phyloP scores from a whole-genome alignment of 2,888 invertebrate species.

The Pseudococcus viburni region DNA sequence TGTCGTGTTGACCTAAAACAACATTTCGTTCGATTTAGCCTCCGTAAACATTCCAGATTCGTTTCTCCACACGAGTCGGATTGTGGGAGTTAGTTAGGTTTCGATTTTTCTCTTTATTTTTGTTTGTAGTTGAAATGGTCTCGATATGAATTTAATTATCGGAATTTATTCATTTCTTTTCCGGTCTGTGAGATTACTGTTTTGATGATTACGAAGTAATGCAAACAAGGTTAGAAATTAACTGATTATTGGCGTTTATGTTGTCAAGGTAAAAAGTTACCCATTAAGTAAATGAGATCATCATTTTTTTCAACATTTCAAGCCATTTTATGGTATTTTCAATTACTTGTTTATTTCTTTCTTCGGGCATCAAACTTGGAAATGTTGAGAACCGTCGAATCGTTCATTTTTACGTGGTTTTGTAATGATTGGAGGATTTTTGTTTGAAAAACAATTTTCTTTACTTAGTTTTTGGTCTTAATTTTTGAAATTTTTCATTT shows the following conservation, averaged over 20 bases:
- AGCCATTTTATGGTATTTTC: not conserved
- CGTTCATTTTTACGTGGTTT: too few relatives aligned
- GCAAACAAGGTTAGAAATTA: not conserved
- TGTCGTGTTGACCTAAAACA: not conserved
- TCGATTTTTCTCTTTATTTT: not conserved
- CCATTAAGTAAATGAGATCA: constrained; percentile 34
- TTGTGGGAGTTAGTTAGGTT: not conserved
- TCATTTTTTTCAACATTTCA: not conserved
- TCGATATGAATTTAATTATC: not conserved
- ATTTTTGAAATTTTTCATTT: too few relatives aligned
- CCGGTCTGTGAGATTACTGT: not conserved
- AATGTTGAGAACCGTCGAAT: too few relatives aligned
- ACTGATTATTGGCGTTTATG: not conserved
- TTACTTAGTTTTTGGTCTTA: too few relatives aligned
- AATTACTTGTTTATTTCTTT: too few relatives aligned
- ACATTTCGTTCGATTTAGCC: not conserved
- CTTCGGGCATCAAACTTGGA: too few relatives aligned
- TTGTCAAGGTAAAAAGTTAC: not conserved
- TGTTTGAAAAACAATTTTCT: too few relatives aligned
- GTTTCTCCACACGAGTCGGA: not conserved
- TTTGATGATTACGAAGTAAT: not conserved
- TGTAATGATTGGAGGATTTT: too few relatives aligned
- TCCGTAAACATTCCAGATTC: not conserved
- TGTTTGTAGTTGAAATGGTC: not conserved
- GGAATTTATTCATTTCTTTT: not conserved